phyloP scores from a whole-genome alignment of 1,140 invertebrate genomes.

The Dendrolimus kikuchii region DNA sequence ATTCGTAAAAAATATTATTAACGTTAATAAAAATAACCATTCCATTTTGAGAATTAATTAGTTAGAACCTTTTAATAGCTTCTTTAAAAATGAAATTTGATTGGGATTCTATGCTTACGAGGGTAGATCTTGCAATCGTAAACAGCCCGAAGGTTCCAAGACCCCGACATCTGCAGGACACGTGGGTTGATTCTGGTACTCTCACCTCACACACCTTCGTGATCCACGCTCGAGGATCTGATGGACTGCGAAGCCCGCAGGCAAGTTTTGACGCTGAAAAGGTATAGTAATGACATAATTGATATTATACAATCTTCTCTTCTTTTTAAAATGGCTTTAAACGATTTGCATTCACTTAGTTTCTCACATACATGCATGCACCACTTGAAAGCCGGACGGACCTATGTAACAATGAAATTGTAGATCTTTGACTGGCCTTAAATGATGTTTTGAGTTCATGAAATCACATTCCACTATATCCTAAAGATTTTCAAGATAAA shows the following conservation, averaged over 20 bases:
- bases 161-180: slow-evolving; percentile 45
- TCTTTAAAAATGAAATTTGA: not conserved
- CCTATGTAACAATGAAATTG: too few species aligned
- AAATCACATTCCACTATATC: too few species aligned
- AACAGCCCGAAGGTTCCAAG: slow-evolving; percentile 48
- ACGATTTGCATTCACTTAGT: too few species aligned
- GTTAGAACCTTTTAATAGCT: not conserved
- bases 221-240: slow-evolving; percentile 39
- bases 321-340: too few species aligned
- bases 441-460: too few species aligned
- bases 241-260: slow-evolving; percentile 36
- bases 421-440: too few species aligned
- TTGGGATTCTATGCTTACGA: slow-evolving; percentile 30
- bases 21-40: not conserved
- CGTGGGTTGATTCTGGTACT: slow-evolving; percentile 38
- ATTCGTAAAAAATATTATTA: not conserved
- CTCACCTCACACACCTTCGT: slow-evolving; percentile 46
- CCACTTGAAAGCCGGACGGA: too few species aligned
- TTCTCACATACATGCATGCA: too few species aligned
- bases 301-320: not conserved
- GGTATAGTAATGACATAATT: not conserved
- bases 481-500: too few species aligned
- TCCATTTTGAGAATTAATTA: not conserved
- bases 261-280: slow-evolving; percentile 45
- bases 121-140: slow-evolving; percentile 44